Evolutionary conservation across 2,113 vertebrate genomes (phyloP).

Genomic region (Redunca redunca): DNA sequence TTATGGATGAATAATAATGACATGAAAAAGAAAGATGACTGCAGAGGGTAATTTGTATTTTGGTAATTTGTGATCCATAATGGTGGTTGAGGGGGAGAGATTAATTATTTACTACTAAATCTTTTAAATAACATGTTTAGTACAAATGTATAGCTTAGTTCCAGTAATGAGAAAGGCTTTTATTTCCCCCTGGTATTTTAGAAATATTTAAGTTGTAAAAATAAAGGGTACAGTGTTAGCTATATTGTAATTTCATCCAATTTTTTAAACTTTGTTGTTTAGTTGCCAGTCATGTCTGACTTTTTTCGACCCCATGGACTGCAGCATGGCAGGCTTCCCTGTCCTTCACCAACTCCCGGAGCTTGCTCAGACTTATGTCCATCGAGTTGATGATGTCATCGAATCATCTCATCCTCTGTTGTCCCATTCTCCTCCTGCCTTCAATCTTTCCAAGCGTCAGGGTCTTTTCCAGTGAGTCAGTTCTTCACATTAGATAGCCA

Average conservation of each 20-base stretch:
- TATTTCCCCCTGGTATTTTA: conserved; percentile 4
- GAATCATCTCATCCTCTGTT: neutral
- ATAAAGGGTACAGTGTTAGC: neutral
- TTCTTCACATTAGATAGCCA: neutral
- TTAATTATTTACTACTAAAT: neutral
- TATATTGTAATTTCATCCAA: neutral
- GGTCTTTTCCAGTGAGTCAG: neutral
- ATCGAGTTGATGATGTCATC: neutral
- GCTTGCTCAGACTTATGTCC: neutral
- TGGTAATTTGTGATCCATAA: neutral
- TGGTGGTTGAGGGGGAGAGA: neutral
- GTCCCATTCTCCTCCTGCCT: neutral
- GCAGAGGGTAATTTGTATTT: neutral
- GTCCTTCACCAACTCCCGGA: neutral
- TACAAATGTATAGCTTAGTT: neutral
- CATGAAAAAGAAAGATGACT: neutral
- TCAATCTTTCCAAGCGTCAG: neutral
- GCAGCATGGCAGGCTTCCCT: neutral
- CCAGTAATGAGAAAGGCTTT: neutral
- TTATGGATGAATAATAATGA: neutral
- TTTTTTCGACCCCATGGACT: neutral
- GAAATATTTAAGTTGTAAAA: neutral
- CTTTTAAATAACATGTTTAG: conserved; percentile 5
- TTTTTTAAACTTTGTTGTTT: neutral
- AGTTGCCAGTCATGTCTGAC: neutral